Conservation (phyloP, 2,888 invertebrate genomes). For the Pyrrhia umbra region DNA sequence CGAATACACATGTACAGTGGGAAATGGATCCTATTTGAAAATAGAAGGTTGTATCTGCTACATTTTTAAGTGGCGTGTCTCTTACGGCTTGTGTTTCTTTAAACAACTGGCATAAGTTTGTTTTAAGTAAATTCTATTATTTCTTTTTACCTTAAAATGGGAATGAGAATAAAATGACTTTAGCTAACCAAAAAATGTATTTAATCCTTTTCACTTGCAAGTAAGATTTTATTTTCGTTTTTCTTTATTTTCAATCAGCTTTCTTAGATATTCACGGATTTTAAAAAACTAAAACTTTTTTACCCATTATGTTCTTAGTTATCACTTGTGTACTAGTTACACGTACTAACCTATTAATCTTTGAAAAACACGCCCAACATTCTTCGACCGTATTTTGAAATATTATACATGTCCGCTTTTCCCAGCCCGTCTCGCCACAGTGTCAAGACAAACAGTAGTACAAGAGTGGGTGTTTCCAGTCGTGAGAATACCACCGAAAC, state of each 20-base stretch:
- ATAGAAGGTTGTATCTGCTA: slow-evolving; percentile 67
- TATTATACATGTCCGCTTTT: slow-evolving; percentile 10
- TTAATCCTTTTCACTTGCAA: too few species aligned
- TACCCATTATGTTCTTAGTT: too few species aligned
- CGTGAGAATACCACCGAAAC: slow-evolving; percentile 59
- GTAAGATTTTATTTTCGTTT: too few species aligned
- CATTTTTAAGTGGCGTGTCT: slow-evolving; percentile 71
- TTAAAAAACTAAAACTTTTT: too few species aligned
- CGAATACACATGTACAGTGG: slow-evolving; percentile 57
- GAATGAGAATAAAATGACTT: too few species aligned
- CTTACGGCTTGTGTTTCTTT: slow-evolving; percentile 41
- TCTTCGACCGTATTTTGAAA: neutral
- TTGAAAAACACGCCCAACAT: neutral
- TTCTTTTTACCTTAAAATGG: too few species aligned
- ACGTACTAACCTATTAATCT: too few species aligned
- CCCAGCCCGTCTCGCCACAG: slow-evolving; percentile 2
- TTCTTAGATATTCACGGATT: too few species aligned
- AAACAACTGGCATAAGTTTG: slow-evolving; percentile 10
- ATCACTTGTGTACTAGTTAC: too few species aligned
- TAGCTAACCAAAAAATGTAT: too few species aligned
- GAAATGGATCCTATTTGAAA: slow-evolving; percentile 68
- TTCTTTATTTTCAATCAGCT: too few species aligned
- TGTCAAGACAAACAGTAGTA: slow-evolving; percentile 50
- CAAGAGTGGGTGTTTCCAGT: slow-evolving; percentile 64
- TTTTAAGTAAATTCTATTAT: too few species aligned